Evolutionary conservation across 2,797 vertebrate species (phyloP).

Genomic region (Amazonetta brasiliensis): DNA sequence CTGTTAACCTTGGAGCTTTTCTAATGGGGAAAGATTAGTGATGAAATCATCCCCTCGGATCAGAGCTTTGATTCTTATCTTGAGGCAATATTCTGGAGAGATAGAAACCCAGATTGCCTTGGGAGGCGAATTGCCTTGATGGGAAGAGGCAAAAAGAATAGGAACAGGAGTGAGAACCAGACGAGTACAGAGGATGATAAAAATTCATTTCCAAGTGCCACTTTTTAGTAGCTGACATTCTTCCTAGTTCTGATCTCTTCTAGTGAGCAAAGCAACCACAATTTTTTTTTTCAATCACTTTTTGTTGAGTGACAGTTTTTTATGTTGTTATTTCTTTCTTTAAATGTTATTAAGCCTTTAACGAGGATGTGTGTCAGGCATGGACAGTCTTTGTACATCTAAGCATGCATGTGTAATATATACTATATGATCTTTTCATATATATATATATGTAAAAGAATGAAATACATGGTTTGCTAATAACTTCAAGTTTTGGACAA

Average conservation of each 20-base stretch:
- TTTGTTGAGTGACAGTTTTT: background rate
- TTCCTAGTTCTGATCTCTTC: background rate
- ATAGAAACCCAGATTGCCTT: slow-evolving; percentile 1
- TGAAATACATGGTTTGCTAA: background rate
- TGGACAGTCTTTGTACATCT: background rate
- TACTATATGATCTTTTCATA: background rate
- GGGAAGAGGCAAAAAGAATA: background rate
- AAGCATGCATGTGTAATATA: background rate
- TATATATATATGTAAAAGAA: background rate
- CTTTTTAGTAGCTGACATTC: background rate
- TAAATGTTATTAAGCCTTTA: background rate
- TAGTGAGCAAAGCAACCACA: background rate
- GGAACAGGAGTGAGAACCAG: background rate
- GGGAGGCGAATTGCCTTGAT: background rate
- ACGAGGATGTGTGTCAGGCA: background rate
- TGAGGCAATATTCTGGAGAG: slow-evolving; percentile 51
- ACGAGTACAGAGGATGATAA: background rate
- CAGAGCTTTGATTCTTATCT: slow-evolving; percentile 57
- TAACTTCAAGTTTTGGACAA: background rate
- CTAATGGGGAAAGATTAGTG: background rate
- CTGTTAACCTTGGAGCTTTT: slow-evolving; percentile 54
- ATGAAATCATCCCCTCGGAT: slow-evolving; percentile 15
- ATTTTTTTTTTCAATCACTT: background rate
- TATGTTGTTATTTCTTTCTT: background rate
- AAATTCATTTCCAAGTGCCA: background rate